phyloP scores from a whole-genome alignment of 2,888 invertebrate genomes.

The Rhagophthalmus giganteus region DNA sequence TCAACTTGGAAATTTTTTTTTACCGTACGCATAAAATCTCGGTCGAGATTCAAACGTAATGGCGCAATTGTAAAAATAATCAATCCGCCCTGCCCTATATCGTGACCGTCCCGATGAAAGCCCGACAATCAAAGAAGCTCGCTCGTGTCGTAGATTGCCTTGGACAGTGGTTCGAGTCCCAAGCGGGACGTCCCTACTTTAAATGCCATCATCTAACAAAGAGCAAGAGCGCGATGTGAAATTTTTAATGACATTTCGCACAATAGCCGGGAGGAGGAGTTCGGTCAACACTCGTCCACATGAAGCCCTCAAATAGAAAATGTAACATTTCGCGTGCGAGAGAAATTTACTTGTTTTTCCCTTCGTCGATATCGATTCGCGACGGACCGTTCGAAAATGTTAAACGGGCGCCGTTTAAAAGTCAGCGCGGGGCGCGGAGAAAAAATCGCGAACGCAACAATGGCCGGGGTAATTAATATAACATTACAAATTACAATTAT shows the following conservation, averaged over 20 bases:
- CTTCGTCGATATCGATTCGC: no score
- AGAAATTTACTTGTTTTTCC: slow-evolving; percentile 1
- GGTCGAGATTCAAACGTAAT: background rate
- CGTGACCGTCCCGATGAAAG: slow-evolving; percentile 26
- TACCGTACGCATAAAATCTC: no score
- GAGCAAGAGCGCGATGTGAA: slow-evolving; percentile 47
- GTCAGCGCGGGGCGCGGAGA: no score
- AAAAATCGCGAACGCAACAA: slow-evolving; percentile 1
- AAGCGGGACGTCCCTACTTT: slow-evolving; percentile 38
- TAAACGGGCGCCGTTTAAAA: background rate
- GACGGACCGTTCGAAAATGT: no score
- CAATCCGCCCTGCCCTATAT: slow-evolving; percentile 3
- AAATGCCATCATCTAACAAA: slow-evolving; percentile 46
- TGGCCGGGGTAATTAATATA: slow-evolving; percentile 22
- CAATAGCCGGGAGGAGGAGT: slow-evolving; percentile 43
- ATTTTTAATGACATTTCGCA: slow-evolving; percentile 50
- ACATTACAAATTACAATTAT: slow-evolving; percentile 36
- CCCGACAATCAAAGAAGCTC: slow-evolving; percentile 36
- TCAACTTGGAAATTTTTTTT: no score
- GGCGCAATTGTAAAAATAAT: background rate
- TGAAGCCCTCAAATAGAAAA: slow-evolving; percentile 23
- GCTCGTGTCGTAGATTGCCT: slow-evolving; percentile 30
- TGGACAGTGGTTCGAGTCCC: slow-evolving; percentile 36
- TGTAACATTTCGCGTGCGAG: slow-evolving; percentile 5
- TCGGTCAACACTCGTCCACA: slow-evolving; percentile 35